Evolutionary conservation across 2,113 vertebrate species (phyloP).

Genomic region (Verasper variegatus): DNA sequence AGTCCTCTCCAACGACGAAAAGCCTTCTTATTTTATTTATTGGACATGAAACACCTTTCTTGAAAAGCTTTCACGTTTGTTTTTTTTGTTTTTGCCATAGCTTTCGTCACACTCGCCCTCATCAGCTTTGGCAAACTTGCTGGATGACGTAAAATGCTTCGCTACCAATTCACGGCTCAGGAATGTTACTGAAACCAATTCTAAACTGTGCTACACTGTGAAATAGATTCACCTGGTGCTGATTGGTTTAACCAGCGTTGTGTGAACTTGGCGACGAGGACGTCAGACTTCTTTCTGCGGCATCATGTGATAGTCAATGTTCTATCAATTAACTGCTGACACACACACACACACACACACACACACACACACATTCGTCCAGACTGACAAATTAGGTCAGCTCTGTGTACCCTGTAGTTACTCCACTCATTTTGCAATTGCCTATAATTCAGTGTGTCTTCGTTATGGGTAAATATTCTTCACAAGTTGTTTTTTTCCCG

Average conservation of each 20-base stretch:
- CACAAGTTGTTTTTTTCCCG: background rate
- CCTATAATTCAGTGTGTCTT: background rate
- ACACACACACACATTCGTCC: background rate
- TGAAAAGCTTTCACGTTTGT: too few relatives aligned
- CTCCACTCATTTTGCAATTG: constrained; percentile 15
- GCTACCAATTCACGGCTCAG: too few relatives aligned
- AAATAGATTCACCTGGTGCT: background rate
- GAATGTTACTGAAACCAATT: background rate
- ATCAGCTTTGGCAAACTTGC: too few relatives aligned
- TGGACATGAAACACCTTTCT: too few relatives aligned
- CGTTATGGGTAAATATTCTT: background rate
- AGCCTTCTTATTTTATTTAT: too few relatives aligned
- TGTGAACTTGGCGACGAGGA: background rate
- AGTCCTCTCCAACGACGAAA: too few relatives aligned
- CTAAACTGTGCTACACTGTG: background rate
- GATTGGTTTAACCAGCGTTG: background rate
- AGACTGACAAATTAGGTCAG: constrained; percentile 59
- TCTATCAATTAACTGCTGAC: constrained; percentile 23
- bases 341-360: constrained; percentile 6
- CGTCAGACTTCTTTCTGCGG: background rate
- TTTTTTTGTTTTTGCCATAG: too few relatives aligned
- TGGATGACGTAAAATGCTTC: too few relatives aligned
- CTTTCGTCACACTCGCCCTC: too few relatives aligned
- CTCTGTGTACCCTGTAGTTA: constrained; percentile 26
- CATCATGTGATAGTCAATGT: background rate